Percentiles rank a stretch among this genome's conserved stretches.
These are phyloP conservation scores for Oasisia sp. DNA, from an alignment of 2,888 invertebrate genomes.

Conservation along the genomic window DNA sequence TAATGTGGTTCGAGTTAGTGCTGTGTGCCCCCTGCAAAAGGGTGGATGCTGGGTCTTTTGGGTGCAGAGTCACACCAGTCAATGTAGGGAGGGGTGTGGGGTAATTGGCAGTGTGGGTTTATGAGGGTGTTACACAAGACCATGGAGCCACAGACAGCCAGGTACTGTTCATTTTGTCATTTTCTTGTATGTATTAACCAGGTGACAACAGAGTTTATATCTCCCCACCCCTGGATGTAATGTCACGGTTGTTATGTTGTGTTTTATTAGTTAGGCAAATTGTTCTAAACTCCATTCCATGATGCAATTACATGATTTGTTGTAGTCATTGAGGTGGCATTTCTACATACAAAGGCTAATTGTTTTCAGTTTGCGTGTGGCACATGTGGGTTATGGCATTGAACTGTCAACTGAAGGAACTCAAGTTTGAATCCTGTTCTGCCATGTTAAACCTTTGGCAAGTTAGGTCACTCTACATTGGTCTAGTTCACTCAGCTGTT, in stretches of 20 bases:
- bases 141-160: not conserved
- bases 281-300: not conserved
- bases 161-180: not conserved
- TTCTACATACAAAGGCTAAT: too few relatives aligned
- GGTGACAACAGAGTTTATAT: not conserved
- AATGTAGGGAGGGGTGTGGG: not conserved
- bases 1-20: slow-evolving; percentile 5
- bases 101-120: not conserved
- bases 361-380: too few relatives aligned
- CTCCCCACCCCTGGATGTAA: not conserved
- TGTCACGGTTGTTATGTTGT: not conserved
- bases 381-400: too few relatives aligned
- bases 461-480: too few relatives aligned
- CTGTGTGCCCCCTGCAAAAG: not conserved
- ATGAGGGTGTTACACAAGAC: not conserved
- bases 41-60: not conserved
- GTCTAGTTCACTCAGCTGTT: too few relatives aligned
- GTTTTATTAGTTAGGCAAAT: not conserved
- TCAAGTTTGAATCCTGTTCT: too few relatives aligned
- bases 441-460: too few relatives aligned
- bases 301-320: not conserved
- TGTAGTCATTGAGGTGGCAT: too few relatives aligned
- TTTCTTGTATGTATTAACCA: not conserved
- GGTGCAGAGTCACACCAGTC: not conserved
- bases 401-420: too few relatives aligned